phyloP scores from a whole-genome alignment of 2,888 invertebrate species.

The Griposia aprilina region DNA sequence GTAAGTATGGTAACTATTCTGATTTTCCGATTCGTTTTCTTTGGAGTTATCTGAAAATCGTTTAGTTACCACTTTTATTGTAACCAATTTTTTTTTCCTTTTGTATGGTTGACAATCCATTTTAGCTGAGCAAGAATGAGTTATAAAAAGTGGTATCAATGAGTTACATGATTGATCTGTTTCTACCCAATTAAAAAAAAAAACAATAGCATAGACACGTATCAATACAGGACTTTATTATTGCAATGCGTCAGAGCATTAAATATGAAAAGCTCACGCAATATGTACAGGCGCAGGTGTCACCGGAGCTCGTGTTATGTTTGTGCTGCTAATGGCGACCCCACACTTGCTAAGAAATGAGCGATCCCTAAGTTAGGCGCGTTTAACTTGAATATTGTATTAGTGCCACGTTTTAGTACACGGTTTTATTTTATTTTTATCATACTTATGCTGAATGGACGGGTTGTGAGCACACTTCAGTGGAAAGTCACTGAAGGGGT shows the following conservation, averaged over 20 bases:
- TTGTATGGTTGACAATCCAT: background rate
- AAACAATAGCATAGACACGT: background rate
- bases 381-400: slow-evolving; percentile 65
- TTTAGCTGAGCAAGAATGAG: background rate
- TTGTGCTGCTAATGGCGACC: slow-evolving; percentile 84
- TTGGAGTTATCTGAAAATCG: background rate
- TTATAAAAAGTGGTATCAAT: background rate
- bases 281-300: slow-evolving; percentile 80
- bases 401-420: slow-evolving; percentile 22
- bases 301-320: slow-evolving; percentile 81
- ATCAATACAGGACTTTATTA: slow-evolving; percentile 53
- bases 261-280: slow-evolving; percentile 72
- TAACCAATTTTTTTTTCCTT: background rate
- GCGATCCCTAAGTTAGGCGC: slow-evolving; percentile 71
- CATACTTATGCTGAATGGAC: slow-evolving; percentile 1
- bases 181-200: background rate
- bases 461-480: slow-evolving; percentile 7
- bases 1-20: background rate
- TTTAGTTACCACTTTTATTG: background rate
- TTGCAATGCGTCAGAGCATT: slow-evolving; percentile 65
- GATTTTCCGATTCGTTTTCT: background rate
- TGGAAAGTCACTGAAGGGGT: background rate
- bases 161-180: too few species aligned
- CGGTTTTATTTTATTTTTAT: slow-evolving; percentile 37
- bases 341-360: slow-evolving; percentile 80